Evolutionary conservation across 1,140 invertebrate genomes (phyloP).

Genomic region (Rhyzopertha dominica): DNA sequence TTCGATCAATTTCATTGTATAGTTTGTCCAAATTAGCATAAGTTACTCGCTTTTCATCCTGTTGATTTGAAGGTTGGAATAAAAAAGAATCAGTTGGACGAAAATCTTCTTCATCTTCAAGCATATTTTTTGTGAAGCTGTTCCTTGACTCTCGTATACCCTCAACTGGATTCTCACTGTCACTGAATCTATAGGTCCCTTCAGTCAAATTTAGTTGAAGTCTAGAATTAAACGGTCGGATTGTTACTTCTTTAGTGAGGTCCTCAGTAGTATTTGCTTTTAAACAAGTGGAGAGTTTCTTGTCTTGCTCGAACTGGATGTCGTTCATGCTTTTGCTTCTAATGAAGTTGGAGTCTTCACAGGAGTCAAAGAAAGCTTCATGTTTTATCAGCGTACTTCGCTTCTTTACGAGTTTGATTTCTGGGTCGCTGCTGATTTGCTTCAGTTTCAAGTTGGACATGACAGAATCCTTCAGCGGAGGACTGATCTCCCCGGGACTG

Average conservation of each 20-base stretch:
- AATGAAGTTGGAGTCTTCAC: too few species aligned
- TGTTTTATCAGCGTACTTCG: too few species aligned
- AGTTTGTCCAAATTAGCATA: constrained; percentile 29
- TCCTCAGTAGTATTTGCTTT: constrained; percentile 13
- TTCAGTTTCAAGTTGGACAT: constrained; percentile 32
- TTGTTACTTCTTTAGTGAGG: neutral
- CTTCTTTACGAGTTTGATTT: too few species aligned
- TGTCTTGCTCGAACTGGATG: constrained; percentile 1
- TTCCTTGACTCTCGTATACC: too few species aligned
- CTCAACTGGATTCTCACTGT: too few species aligned
- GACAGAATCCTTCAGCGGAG: constrained; percentile 36
- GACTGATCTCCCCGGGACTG: constrained; percentile 33
- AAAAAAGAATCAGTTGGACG: too few species aligned
- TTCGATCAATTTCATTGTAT: constrained; percentile 20
- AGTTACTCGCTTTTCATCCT: constrained; percentile 13
- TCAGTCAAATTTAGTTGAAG: neutral
- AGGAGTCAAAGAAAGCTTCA: too few species aligned
- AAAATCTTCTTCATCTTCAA: too few species aligned
- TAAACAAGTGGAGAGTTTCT: too few species aligned
- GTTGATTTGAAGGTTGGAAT: too few species aligned
- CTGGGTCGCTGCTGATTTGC: constrained; percentile 26
- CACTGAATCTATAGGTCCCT: too few species aligned
- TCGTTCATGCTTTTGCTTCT: constrained; percentile 8
- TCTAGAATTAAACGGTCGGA: constrained; percentile 1
- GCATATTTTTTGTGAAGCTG: too few species aligned